Conservation (phyloP, 2,797 vertebrate genomes). For the Brachyrhaphis roseni region DNA sequence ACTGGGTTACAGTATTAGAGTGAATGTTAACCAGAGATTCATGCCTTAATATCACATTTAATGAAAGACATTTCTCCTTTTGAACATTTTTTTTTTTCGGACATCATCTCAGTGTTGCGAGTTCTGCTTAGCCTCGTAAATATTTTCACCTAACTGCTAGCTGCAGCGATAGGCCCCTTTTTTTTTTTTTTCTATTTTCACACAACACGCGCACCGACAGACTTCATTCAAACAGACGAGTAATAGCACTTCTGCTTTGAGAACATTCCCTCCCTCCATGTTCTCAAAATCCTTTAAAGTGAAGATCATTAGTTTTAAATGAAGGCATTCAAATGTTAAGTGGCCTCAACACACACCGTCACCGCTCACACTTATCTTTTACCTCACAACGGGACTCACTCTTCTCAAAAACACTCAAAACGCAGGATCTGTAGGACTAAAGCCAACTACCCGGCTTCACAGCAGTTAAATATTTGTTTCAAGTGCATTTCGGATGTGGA, state of each 20-base stretch:
- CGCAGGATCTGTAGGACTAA: conserved; percentile 28
- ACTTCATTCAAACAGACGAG: conserved; percentile 72
- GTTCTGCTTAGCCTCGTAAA: conserved; percentile 66
- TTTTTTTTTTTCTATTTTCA: conserved; percentile 8
- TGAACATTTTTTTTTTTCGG: conserved; percentile 45
- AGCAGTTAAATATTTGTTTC: conserved; percentile 63
- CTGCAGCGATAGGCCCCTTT: conserved; percentile 57
- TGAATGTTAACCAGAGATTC: conserved; percentile 77
- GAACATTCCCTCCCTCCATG: conserved; percentile 33
- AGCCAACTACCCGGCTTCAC: conserved; percentile 64
- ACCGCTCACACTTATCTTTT: conserved; percentile 47
- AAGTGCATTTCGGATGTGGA: conserved; percentile 51
- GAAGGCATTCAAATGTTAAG: conserved; percentile 71
- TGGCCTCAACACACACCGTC: conserved; percentile 59
- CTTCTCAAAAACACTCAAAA: conserved; percentile 48
- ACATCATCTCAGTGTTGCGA: conserved; percentile 66
- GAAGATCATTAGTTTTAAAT: conserved; percentile 61
- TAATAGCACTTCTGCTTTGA: conserved; percentile 81
- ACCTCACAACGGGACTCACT: conserved; percentile 52
- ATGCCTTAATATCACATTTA: conserved; percentile 77
- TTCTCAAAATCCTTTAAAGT: conserved; percentile 67
- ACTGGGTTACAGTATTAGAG: conserved; percentile 76
- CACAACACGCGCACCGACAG: conserved; percentile 59
- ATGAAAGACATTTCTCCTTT: conserved; percentile 63
- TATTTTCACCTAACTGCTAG: conserved; percentile 62